Conservation (phyloP, 1,140 invertebrate genomes). For the Piezodorus guildinii region DNA sequence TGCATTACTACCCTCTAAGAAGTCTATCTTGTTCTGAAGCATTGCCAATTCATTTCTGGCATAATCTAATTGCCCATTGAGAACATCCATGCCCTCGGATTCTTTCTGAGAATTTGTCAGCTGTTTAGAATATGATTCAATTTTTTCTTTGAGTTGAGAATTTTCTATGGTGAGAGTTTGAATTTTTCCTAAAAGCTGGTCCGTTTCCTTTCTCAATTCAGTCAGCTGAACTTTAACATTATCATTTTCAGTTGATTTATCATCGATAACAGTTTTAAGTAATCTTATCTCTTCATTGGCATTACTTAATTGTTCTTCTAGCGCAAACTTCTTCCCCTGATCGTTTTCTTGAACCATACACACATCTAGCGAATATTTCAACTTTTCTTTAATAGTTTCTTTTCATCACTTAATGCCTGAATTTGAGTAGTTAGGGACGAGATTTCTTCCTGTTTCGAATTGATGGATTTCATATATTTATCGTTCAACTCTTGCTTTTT, state of each 20-base stretch:
- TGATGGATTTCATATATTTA: not conserved
- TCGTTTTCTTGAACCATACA: not conserved
- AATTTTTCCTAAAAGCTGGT: slow-evolving; percentile 1
- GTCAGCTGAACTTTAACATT: not conserved
- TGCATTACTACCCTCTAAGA: no score
- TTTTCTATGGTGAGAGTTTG: slow-evolving; percentile 9
- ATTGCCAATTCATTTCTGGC: not conserved
- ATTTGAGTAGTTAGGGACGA: not conserved
- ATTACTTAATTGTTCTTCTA: slow-evolving; percentile 31
- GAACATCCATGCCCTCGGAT: no score
- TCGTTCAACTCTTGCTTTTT: slow-evolving; percentile 31
- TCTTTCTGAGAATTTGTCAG: slow-evolving; percentile 24
- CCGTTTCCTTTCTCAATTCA: not conserved
- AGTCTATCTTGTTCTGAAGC: not conserved
- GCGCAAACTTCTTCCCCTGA: not conserved
- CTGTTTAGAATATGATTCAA: slow-evolving; percentile 25
- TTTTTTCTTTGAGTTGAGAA: slow-evolving; percentile 24
- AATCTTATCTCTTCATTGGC: not conserved
- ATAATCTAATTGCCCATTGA: slow-evolving; percentile 28
- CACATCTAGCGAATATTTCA: not conserved
- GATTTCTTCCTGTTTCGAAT: not conserved
- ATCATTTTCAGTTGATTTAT: not conserved
- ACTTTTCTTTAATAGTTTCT: not conserved
- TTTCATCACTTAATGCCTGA: not conserved
- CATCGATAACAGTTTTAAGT: not conserved